These are phyloP conservation scores for Porites cylindrica DNA, from an alignment of 92 coral and sea anemone genomes.

Conservation along the genomic window DNA sequence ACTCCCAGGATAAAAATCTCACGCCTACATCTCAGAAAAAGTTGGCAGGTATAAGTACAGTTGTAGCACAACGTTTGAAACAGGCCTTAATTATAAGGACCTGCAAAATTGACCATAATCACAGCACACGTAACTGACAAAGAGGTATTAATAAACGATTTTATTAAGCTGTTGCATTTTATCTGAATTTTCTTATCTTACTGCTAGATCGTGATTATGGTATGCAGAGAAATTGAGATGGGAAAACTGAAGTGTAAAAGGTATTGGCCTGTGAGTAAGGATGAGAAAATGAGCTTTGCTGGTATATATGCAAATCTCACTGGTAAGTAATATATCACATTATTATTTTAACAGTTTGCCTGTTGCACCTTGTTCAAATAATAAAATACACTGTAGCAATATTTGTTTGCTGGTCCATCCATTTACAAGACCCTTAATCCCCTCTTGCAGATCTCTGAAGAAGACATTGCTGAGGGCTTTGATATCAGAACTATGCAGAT, in stretches of 20 bases:
- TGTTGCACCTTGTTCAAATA: neutral
- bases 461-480: constrained; percentile 86
- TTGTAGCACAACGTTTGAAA: too few relatives aligned
- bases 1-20: too few relatives aligned
- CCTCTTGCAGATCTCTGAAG: constrained; percentile 62
- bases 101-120: too few relatives aligned
- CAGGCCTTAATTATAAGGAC: too few relatives aligned
- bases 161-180: neutral
- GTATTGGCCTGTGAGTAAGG: constrained; percentile 87
- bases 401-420: too few relatives aligned
- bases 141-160: neutral
- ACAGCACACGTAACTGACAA: too few relatives aligned
- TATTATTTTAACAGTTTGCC: too few relatives aligned
- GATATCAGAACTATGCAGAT: constrained; percentile 79
- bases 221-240: constrained; percentile 94
- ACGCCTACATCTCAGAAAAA: too few relatives aligned
- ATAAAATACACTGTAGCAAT: neutral
- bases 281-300: constrained; percentile 75
- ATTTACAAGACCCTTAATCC: too few relatives aligned
- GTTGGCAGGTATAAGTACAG: too few relatives aligned
- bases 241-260: constrained; percentile 97
- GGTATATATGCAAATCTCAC: constrained; percentile 70
- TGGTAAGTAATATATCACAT: constrained; percentile 56
- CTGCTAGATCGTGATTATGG: constrained; percentile 90
- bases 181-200: neutral